Conservation (phyloP, 2,888 invertebrate species). For the Acrobasis suavella region DNA sequence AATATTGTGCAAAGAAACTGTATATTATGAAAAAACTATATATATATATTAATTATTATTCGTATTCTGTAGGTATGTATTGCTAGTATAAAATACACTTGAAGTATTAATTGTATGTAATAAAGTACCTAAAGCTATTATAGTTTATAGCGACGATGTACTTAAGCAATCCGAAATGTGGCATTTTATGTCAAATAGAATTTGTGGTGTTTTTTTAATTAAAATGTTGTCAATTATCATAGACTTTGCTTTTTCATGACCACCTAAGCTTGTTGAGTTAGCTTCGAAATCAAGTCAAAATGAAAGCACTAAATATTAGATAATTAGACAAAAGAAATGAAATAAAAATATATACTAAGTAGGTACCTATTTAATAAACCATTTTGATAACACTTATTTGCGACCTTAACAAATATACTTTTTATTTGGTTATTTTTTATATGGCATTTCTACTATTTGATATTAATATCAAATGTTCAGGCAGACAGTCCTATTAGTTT, state of each 20-base stretch:
- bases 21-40: slow-evolving; percentile 55
- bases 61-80: slow-evolving; percentile 63
- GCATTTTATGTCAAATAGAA: slow-evolving; percentile 76
- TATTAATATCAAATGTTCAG: slow-evolving; percentile 29
- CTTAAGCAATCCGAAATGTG: slow-evolving; percentile 74
- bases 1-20: slow-evolving; percentile 58
- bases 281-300: too few relatives aligned
- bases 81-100: slow-evolving; percentile 76
- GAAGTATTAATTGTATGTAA: slow-evolving; percentile 71
- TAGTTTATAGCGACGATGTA: slow-evolving; percentile 67
- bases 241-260: slow-evolving; percentile 46
- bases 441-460: too few relatives aligned
- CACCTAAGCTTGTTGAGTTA: slow-evolving; percentile 13
- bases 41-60: slow-evolving; percentile 57
- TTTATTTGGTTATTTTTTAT: too few relatives aligned
- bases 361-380: too few relatives aligned
- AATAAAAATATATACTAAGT: too few relatives aligned
- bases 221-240: slow-evolving; percentile 81
- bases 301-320: too few relatives aligned
- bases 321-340: too few relatives aligned
- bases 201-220: slow-evolving; percentile 82
- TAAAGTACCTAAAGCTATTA: slow-evolving; percentile 70
- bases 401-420: too few relatives aligned
- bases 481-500: not conserved
- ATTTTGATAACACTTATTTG: too few relatives aligned